These are phyloP conservation scores for Phyllotis vaccarum DNA, from an alignment of 2,797 vertebrate species.

Conservation along the genomic window DNA sequence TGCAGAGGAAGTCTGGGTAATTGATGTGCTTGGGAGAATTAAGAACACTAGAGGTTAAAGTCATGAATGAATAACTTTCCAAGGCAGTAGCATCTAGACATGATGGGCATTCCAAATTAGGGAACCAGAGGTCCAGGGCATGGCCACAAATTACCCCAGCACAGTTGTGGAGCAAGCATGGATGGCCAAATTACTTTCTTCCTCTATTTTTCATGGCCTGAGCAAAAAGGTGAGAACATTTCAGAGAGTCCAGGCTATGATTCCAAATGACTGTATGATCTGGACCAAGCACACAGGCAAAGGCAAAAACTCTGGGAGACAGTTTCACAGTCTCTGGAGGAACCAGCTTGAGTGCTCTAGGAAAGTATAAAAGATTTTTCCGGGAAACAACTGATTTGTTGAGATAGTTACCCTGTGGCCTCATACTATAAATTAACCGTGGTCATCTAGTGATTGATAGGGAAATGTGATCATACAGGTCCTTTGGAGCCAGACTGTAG, in stretches of 20 bases:
- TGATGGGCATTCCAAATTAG: neutral
- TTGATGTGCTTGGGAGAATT: neutral
- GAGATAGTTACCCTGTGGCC: neutral
- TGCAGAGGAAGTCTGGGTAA: neutral
- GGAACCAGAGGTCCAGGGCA: neutral
- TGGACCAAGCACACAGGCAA: neutral
- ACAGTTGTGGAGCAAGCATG: neutral
- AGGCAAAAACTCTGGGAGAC: neutral
- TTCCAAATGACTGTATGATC: neutral
- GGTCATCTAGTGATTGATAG: neutral
- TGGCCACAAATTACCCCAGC: neutral
- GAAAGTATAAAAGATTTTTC: slow-evolving; percentile 55
- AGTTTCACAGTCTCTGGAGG: neutral
- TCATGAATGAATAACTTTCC: slow-evolving; percentile 16
- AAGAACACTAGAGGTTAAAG: neutral
- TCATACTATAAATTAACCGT: neutral
- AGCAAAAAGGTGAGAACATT: slow-evolving; percentile 3
- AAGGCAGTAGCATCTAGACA: neutral
- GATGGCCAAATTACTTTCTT: neutral
- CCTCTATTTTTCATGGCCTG: neutral
- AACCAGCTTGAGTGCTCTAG: neutral
- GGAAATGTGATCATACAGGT: neutral
- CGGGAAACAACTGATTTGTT: neutral
- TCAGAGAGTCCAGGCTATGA: neutral
- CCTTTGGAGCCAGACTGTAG: neutral